Evolutionary conservation across 2,888 invertebrate species (phyloP), one percentile per base, ranked within the genome.

Genomic region (Piscicola geometra): DNA sequence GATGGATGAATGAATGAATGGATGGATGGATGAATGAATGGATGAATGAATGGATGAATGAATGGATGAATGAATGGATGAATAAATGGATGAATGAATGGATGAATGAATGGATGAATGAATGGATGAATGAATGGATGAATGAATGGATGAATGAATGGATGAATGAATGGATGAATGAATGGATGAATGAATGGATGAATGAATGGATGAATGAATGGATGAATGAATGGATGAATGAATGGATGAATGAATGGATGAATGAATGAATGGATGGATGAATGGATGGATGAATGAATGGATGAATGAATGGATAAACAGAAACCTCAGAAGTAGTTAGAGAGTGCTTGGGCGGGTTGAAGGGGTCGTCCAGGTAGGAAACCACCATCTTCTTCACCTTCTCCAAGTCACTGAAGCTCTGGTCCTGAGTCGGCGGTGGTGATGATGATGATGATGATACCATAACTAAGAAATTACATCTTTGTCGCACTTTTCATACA

Each of bases 181-280:
- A 21, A 64, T 25, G 35, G 35, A 56, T 18, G 21, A 5, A 56
- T 56, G 60, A 56, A 56, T 18, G 25, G 60, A 56, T 25, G 86
- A 92, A 97, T 69, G 97, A 86, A 88, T 91, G 95, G 85, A 94
- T 93, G 75, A 94, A 87, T 84, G 96, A 95, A 90, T 92, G 70
- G 25, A 50, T 41, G 15, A 18, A 33, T 60, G 9, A 68, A 76
- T 21, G 67, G 41, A 18, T 72, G 35, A 35, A 21, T 32, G 30
- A 28, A 71, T 5, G 47, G n/a, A 36, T 41, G 25, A 32, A 28
- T n/a, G 41, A 12, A 36, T 41, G 30, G 35, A 12, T 25, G 32
- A 15, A 41, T 41, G 41, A 15, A 41, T 15, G 21, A 25, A 25
- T 36, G 41, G 30, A 64, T 18, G 35, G 35, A 56, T 56, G 21